Conservation (phyloP, 2,797 vertebrate genomes). For the Gypaetus barbatus region DNA sequence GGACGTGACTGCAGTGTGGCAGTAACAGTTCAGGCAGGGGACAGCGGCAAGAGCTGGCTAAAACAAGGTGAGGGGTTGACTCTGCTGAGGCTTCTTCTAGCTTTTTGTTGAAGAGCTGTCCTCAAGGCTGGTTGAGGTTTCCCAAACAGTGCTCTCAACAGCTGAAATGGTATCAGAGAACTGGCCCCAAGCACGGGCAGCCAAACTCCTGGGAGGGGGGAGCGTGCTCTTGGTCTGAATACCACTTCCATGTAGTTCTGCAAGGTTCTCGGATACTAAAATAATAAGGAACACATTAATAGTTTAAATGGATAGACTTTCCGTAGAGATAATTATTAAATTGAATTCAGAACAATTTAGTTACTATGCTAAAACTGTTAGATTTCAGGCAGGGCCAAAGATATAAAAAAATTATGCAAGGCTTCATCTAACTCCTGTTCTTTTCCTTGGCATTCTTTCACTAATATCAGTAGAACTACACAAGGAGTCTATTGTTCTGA, state of each 20-base stretch:
- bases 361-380: background rate
- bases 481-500: background rate
- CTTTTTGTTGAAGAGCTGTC: background rate
- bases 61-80: background rate
- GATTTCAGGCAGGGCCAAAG: background rate
- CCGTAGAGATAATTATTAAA: background rate
- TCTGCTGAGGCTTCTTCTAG: background rate
- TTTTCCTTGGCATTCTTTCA: background rate
- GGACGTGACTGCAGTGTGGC: background rate
- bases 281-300: background rate
- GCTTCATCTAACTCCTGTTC: background rate
- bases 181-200: background rate
- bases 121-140: background rate
- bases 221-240: background rate
- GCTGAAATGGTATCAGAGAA: fast-evolving
- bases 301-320: background rate
- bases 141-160: background rate
- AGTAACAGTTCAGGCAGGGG: background rate
- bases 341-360: background rate
- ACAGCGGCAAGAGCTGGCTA: background rate
- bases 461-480: background rate
- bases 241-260: background rate
- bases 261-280: background rate
- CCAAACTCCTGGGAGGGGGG: background rate
- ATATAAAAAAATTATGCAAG: background rate